These are phyloP conservation scores for Drosophila elegans DNA, from an alignment of 1,140 invertebrate species.

Conservation along the genomic window DNA sequence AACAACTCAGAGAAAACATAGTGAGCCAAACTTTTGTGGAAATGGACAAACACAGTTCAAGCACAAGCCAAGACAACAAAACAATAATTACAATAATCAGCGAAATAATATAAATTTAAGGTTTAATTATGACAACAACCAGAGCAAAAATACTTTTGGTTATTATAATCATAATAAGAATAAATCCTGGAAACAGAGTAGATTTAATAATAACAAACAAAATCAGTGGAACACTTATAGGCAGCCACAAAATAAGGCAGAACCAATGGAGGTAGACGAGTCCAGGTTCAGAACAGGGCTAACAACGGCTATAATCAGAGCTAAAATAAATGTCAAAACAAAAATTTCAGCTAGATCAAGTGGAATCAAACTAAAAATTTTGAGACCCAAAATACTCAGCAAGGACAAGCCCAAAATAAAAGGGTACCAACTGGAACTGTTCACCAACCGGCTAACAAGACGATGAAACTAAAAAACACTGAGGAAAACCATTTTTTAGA, in stretches of 20 bases:
- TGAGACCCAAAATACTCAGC: background rate
- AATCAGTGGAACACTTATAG: background rate
- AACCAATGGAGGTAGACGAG: background rate
- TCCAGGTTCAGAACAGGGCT: background rate
- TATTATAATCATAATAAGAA: background rate
- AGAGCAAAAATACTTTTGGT: too few species aligned
- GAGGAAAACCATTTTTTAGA: too few species aligned
- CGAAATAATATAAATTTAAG: too few species aligned
- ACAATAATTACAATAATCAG: too few species aligned
- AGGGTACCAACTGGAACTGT: too few species aligned
- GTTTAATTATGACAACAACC: too few species aligned
- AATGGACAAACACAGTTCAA: too few species aligned
- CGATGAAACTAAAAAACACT: too few species aligned
- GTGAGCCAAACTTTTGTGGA: too few species aligned
- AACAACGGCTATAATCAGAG: background rate
- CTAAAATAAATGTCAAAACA: background rate
- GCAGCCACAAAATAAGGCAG: background rate
- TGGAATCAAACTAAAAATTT: background rate
- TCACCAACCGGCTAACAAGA: too few species aligned
- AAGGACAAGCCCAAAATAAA: background rate
- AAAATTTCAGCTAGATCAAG: background rate
- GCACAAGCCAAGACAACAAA: too few species aligned
- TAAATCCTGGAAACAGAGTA: background rate
- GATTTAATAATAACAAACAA: background rate
- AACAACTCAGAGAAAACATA: too few species aligned